phyloP scores from a whole-genome alignment of 35 echinoderm and acorn worm genomes.

The Apostichopus californicus region DNA sequence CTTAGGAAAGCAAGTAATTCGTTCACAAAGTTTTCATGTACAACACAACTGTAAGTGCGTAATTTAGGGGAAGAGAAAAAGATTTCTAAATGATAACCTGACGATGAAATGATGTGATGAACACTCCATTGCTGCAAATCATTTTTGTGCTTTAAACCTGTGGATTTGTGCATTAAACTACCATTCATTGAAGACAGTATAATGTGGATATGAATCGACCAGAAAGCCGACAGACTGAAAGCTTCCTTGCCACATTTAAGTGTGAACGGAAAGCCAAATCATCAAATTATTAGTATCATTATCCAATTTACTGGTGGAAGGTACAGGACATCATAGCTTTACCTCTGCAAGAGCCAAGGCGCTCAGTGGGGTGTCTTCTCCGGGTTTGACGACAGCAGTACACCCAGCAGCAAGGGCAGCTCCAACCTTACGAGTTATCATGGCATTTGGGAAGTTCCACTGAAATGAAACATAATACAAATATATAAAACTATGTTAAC shows the following conservation, averaged over 20 bases:
- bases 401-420: slow-evolving; percentile 93
- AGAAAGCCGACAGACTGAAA: too few relatives aligned
- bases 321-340: not conserved
- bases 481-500: not conserved
- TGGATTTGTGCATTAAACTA: too few relatives aligned
- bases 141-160: too few relatives aligned
- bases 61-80: too few relatives aligned
- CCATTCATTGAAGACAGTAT: too few relatives aligned
- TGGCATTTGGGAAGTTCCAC: slow-evolving; percentile 98
- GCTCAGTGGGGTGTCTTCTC: slow-evolving; percentile 85
- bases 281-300: slow-evolving; percentile 55
- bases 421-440: slow-evolving; percentile 90
- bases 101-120: not conserved
- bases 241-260: too few relatives aligned
- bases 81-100: slow-evolving; percentile 43
- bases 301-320: not conserved
- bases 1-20: too few relatives aligned
- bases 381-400: slow-evolving; percentile 85
- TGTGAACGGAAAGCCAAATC: not conserved
- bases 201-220: too few relatives aligned
- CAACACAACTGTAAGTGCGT: too few relatives aligned
- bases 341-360: slow-evolving; percentile 84
- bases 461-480: slow-evolving; percentile 9
- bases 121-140: too few relatives aligned
- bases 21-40: too few relatives aligned